Evolutionary conservation across 1,140 invertebrate genomes (phyloP).

Genomic region (Radopholus similis): DNA sequence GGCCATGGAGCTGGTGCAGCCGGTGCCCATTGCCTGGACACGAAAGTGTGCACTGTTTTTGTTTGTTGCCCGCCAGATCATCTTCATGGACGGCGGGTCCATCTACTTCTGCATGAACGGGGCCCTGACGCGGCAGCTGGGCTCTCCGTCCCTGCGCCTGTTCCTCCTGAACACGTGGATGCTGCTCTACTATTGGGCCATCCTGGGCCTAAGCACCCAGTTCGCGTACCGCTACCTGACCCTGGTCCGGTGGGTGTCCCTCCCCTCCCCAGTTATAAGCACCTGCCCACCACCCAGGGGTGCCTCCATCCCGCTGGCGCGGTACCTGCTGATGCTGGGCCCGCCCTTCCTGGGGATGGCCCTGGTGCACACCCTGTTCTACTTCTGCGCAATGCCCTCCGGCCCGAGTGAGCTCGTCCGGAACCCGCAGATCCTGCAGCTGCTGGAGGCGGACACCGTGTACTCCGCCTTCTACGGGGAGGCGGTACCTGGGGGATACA

Average conservation of each 20-base stretch:
- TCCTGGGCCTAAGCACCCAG: not conserved
- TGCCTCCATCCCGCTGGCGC: not conserved
- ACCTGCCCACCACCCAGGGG: too few species aligned
- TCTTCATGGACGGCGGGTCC: not conserved
- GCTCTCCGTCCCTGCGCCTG: not conserved
- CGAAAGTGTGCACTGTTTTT: not conserved
- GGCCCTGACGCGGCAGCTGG: not conserved
- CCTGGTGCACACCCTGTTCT: not conserved
- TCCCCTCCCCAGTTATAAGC: not conserved
- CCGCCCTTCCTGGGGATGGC: not conserved
- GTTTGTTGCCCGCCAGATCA: not conserved
- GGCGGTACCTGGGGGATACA: not conserved
- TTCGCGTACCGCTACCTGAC: not conserved
- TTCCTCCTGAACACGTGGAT: not conserved
- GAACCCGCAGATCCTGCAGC: too few species aligned
- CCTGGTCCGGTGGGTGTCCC: not conserved
- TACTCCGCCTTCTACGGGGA: not conserved
- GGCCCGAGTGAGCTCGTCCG: too few species aligned
- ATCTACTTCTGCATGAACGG: not conserved
- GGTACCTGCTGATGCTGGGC: not conserved
- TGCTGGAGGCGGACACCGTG: too few species aligned
- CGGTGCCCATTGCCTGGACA: not conserved
- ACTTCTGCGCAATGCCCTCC: not conserved
- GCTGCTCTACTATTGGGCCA: not conserved
- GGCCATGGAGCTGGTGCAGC: not conserved